Percentiles rank a stretch among this genome's conserved stretches.
phyloP scores from a whole-genome alignment of 2,113 vertebrate species.

The Neogale vison region DNA sequence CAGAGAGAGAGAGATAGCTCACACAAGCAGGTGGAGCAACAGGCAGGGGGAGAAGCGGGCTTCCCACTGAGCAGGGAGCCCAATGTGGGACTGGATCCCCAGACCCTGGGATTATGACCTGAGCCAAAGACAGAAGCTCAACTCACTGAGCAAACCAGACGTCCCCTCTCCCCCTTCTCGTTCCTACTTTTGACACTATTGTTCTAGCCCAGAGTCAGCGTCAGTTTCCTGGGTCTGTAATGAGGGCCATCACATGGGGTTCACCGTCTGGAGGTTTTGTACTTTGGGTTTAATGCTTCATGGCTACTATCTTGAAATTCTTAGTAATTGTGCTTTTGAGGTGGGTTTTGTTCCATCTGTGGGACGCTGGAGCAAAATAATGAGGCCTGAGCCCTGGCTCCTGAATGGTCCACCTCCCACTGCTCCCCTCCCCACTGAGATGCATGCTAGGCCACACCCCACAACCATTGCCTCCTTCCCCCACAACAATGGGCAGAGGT shows the following conservation, averaged over 20 bases:
- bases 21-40: not conserved
- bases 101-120: not conserved
- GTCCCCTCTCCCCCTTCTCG: not conserved
- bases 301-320: not conserved
- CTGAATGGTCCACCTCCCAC: not conserved
- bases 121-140: not conserved
- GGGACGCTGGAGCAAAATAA: rapidly evolving
- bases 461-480: not conserved
- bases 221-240: not conserved
- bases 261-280: not conserved
- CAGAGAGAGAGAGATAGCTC: too few species aligned
- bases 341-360: not conserved
- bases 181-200: not conserved
- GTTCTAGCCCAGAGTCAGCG: not conserved
- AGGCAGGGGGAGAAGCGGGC: not conserved
- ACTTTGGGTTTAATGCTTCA: not conserved
- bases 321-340: not conserved
- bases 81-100: not conserved
- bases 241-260: not conserved
- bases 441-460: not conserved
- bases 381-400: not conserved
- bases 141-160: not conserved
- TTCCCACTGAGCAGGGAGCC: not conserved
- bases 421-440: not conserved
- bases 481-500: not conserved